Evolutionary conservation across 1,140 invertebrate species (phyloP).

Genomic region (Linepithema humile): DNA sequence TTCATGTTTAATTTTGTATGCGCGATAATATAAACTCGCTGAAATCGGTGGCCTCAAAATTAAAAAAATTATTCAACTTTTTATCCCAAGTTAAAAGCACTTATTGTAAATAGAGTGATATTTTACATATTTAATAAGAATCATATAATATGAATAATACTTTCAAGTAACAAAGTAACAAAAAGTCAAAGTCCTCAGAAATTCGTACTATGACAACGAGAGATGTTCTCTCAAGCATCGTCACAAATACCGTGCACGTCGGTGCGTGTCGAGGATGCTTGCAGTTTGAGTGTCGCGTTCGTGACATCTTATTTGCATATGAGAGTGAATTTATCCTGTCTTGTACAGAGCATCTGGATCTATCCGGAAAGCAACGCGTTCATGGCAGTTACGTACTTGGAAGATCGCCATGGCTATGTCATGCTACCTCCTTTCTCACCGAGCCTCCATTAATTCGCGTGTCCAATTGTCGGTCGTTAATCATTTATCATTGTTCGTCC

Average conservation of each 20-base stretch:
- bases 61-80: background rate
- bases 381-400: slow-evolving; percentile 53
- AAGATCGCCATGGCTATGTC: slow-evolving; percentile 53
- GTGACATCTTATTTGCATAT: slow-evolving; percentile 68
- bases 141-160: background rate
- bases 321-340: slow-evolving; percentile 61
- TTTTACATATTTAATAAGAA: background rate
- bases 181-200: slow-evolving; percentile 8
- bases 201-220: background rate
- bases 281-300: slow-evolving; percentile 50
- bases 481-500: background rate
- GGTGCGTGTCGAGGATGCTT: slow-evolving; percentile 5
- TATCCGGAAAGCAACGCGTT: slow-evolving; percentile 20
- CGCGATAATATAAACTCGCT: background rate
- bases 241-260: slow-evolving; percentile 7
- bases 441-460: slow-evolving; percentile 28
- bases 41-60: background rate
- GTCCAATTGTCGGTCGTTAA: slow-evolving; percentile 60
- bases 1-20: too few species aligned
- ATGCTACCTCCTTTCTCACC: background rate
- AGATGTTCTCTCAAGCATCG: background rate
- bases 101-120: background rate
- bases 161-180: background rate
- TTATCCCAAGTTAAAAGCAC: background rate
- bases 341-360: background rate